phyloP scores from a whole-genome alignment of 2,113 vertebrate genomes.

The Trichechus manatus region DNA sequence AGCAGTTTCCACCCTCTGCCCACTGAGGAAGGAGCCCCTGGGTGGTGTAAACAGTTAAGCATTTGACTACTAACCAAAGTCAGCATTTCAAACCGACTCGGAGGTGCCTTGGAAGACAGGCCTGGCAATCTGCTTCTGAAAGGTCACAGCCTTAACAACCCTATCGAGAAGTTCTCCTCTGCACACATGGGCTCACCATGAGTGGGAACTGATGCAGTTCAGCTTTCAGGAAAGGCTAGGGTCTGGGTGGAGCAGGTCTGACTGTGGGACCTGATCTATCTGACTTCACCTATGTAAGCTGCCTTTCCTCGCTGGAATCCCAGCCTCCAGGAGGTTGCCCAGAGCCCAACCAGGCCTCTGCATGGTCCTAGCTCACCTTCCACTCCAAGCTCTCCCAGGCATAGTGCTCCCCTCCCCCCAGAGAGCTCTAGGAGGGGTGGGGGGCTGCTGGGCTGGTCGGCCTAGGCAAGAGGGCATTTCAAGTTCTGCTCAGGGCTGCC shows the following conservation, averaged over 20 bases:
- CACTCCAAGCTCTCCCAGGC: not conserved
- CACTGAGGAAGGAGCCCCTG: not conserved
- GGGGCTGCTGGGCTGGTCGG: not conserved
- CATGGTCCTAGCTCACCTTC: not conserved
- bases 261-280: not conserved
- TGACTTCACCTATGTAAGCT: not conserved
- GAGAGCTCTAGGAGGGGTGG: not conserved
- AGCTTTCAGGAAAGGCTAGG: not conserved
- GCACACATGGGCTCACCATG: not conserved
- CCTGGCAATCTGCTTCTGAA: not conserved
- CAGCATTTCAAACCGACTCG: not conserved
- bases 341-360: not conserved
- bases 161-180: not conserved
- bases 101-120: not conserved
- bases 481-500: not conserved
- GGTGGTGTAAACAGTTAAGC: not conserved
- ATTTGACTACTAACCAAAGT: not conserved
- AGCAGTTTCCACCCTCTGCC: not conserved
- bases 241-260: not conserved
- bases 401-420: not conserved
- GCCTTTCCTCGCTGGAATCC: not conserved
- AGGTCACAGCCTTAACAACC: not conserved
- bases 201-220: not conserved
- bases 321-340: not conserved
- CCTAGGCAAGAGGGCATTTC: not conserved